Base-by-base conservation (phyloP, 1,140 invertebrate genomes). In the Drosophila suzukii region DNA sequence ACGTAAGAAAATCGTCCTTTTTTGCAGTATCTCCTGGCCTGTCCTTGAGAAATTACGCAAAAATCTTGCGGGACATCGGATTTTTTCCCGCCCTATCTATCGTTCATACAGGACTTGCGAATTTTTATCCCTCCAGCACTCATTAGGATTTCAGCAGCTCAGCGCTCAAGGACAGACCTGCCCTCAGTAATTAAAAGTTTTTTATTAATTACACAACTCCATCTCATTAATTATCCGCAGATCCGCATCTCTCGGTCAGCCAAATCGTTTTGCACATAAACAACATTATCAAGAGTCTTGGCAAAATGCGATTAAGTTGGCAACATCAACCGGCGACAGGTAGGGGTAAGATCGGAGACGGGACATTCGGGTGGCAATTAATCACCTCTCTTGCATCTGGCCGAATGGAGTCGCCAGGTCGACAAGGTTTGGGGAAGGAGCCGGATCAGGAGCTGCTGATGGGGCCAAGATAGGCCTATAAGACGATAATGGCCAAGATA, bases 261-360 rank as follows among this genome's bases (percentile, higher is more conserved):
- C 34, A 77, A 88, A 89, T 71, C 84, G 84, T 89, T 89, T 84
- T 89, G 84, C 84, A 79, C 67, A 54, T 80, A 77, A 89, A 89
- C 84, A 89, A 89, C 84, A 90, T 89, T 89, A 89, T 89, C 84
- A 89, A 78, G 79, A 57, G 61, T 51, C 82, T 75, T 81, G 75
- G 67, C 71, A 81, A 86, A 83, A 88, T 70, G 84, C 84, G 84
- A 89, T 89, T 89, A 89, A 89, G 80, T 84, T 89, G 85, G 80
- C 81, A 81, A 84, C 84, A 88, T 88, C 80, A 88, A 88, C 63
- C 60, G 79, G 79, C 84, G 76, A 83, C 76, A 88, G 82, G 65
- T 55, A 13, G 7, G 51, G 54, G 34, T 6, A 34, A 15, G 10
- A 13, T 32, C 43, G 24, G 30, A 44, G 53, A 72, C 67, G 59